Evolutionary conservation across 2,797 vertebrate genomes (phyloP), one percentile per base, ranked within the genome.

Genomic region (Squalus acanthias): DNA sequence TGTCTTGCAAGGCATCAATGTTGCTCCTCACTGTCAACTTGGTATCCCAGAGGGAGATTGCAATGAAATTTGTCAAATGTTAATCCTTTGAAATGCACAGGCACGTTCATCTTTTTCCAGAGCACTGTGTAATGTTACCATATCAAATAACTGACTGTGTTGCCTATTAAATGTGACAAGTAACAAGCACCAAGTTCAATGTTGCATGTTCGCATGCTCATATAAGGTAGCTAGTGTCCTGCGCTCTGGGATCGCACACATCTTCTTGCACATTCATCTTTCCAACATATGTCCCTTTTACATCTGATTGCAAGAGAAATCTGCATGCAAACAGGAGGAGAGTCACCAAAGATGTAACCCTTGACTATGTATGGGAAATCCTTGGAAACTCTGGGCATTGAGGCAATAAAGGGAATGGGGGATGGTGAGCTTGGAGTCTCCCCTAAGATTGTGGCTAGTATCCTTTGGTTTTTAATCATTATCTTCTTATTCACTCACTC

Each of bases 121-220:
- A 26, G 24, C 85, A 53, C 85, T 0, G 46, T 88, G 85, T 12
- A 88, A 53, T 88, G 53, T 88, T 88, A 26, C 85, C 85, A 88
- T 88, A 57, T 88, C 24, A 57, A 50, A 57, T 7, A 10, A 88
- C 85, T 57, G 79, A 85, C 22, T 29, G 46, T 53, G 22, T 88
- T 88, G 22, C 85, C 88, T 91, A 60, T 91, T 89, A 63, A 91
- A 91, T 91, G 12, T 60, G 53, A 91, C 88, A 91, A 15, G 57
- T 91, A 91, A 89, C 87, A 89, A 29, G 50, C 50, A 57, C 50
- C 53, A 57, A 53, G 26, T 89, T 57, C 22, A 89, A 89, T 89
- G 26, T 26, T 89, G 53, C 50, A 57, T 57, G 50, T 53, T 53
- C 88, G 63, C 88, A 91, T 50, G 10, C 9, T 53, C 88, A 91